Conservation (phyloP, 1,140 invertebrate species). For the Trichomalopsis sarcophagae region DNA sequence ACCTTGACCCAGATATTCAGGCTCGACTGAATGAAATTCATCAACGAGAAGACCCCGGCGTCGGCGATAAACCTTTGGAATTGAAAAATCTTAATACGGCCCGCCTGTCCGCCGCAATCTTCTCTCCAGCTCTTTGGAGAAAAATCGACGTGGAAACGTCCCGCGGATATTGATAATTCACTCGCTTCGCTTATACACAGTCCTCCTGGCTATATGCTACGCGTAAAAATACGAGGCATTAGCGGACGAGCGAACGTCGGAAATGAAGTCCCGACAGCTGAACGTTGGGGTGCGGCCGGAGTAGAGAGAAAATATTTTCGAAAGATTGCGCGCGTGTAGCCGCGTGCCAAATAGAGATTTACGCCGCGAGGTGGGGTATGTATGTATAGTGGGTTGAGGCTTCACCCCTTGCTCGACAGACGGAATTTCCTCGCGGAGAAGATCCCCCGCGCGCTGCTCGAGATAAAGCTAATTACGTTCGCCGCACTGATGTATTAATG, state of each 20-base stretch:
- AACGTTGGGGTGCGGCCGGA: background rate
- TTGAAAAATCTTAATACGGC: background rate
- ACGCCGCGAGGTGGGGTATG: background rate
- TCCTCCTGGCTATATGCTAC: background rate
- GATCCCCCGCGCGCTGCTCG: too few species aligned
- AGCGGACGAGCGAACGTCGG: background rate
- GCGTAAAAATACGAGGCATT: background rate
- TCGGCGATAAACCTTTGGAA: background rate
- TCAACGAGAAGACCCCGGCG: background rate
- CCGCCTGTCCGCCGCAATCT: background rate
- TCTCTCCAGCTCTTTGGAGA: background rate
- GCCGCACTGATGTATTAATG: background rate
- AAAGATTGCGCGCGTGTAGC: conserved; percentile 26
- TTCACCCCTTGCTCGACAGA: background rate
- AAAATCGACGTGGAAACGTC: conserved; percentile 31
- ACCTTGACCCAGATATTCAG: too few species aligned
- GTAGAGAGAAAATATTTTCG: conserved; percentile 41
- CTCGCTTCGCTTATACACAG: background rate
- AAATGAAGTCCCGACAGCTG: background rate
- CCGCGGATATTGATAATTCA: conserved; percentile 34
- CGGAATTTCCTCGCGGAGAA: background rate
- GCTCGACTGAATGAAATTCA: background rate
- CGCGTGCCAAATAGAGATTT: conserved; percentile 44
- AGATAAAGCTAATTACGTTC: conserved; percentile 12
- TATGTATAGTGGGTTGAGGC: background rate